phyloP scores from a whole-genome alignment of 2,113 vertebrate genomes.

The Cebus imitator region DNA sequence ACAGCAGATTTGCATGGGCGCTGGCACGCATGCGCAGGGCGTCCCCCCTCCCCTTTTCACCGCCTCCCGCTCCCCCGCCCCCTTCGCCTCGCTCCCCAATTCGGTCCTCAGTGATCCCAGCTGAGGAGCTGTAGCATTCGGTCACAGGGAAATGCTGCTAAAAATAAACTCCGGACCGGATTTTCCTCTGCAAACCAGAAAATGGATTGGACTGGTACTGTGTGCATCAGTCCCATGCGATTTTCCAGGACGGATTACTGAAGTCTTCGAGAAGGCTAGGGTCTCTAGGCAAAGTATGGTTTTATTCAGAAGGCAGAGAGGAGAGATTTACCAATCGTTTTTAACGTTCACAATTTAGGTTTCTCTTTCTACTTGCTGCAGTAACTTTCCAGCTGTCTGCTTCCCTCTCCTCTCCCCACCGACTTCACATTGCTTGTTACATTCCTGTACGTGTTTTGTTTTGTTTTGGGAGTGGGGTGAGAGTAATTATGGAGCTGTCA shows the following conservation, averaged over 20 bases:
- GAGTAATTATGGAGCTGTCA: not conserved
- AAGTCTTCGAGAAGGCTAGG: not conserved
- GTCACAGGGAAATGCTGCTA: slow-evolving; percentile 62
- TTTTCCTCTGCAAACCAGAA: slow-evolving; percentile 62
- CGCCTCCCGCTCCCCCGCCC: slow-evolving; percentile 57
- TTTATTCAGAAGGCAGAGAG: not conserved
- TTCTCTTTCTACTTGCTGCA: slow-evolving; percentile 21
- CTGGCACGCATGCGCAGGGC: slow-evolving; percentile 78
- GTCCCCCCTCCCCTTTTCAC: slow-evolving; percentile 45
- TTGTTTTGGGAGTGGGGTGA: not conserved
- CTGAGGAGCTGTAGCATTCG: slow-evolving; percentile 59
- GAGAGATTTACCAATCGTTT: not conserved
- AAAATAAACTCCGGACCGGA: slow-evolving; percentile 77
- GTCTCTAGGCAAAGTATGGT: not conserved
- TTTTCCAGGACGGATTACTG: not conserved
- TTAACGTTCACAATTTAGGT: not conserved
- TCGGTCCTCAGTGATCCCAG: slow-evolving; percentile 52
- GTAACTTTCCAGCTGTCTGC: slow-evolving; percentile 28
- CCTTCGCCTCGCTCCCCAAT: slow-evolving; percentile 15
- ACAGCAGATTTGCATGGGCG: slow-evolving; percentile 71
- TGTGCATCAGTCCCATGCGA: not conserved
- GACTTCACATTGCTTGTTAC: not conserved
- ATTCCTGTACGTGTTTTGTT: not conserved
- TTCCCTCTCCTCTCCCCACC: not conserved
- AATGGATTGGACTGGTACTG: slow-evolving; percentile 50